Conservation (phyloP, 1,140 invertebrate species). For the Drosophila lini region DNA sequence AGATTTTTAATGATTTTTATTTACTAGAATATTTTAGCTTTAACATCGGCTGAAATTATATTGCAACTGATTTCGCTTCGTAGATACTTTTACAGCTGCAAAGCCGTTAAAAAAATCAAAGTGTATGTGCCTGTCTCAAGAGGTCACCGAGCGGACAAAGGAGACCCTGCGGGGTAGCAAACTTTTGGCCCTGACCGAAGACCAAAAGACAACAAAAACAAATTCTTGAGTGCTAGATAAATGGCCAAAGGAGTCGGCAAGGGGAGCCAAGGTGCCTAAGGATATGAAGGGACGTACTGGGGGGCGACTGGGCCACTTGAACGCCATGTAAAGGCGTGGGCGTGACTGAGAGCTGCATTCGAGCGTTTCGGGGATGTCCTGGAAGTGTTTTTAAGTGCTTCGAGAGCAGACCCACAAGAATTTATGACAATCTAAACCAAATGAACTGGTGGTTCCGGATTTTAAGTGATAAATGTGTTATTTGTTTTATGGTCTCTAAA, state of each 20-base stretch:
- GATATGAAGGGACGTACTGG: background rate
- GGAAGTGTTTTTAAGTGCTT: constrained; percentile 46
- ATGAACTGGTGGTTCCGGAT: constrained; percentile 24
- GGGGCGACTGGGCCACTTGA: constrained; percentile 46
- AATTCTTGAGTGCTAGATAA: constrained; percentile 65
- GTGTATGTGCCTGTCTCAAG: constrained; percentile 67
- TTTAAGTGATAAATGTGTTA: constrained; percentile 24
- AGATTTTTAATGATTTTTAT: too few species aligned
- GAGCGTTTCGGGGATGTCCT: constrained; percentile 30
- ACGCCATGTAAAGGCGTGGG: constrained; percentile 48
- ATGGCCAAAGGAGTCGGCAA: constrained; percentile 44
- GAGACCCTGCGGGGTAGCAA: constrained; percentile 49
- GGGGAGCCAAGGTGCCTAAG: constrained; percentile 5
- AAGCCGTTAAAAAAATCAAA: constrained; percentile 45
- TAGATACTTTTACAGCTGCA: constrained; percentile 36
- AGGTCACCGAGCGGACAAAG: constrained; percentile 43
- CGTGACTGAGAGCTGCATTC: constrained; percentile 39
- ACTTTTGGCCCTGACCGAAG: constrained; percentile 46
- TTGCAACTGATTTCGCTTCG: background rate
- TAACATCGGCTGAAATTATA: background rate
- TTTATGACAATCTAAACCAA: constrained; percentile 46
- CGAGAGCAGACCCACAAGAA: constrained; percentile 35
- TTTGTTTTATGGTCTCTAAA: constrained; percentile 10
- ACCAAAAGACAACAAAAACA: constrained; percentile 57
- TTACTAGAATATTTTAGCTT: background rate